phyloP scores from a whole-genome alignment of 2,113 vertebrate species.

The Abramis brama region DNA sequence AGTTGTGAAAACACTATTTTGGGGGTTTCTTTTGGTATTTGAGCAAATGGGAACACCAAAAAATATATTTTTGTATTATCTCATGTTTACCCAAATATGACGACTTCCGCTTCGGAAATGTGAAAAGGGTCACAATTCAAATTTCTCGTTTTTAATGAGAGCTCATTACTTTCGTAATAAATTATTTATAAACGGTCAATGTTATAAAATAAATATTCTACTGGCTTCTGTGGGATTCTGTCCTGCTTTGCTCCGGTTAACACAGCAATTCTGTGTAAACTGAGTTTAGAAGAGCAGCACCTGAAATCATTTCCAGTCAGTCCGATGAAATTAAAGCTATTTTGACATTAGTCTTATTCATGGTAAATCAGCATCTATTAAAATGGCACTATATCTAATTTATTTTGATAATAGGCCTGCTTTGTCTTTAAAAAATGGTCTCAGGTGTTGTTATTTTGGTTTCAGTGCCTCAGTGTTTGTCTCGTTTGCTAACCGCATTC shows the following conservation, averaged over 20 bases:
- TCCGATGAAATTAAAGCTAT: not conserved
- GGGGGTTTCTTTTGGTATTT: too few relatives aligned
- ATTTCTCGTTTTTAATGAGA: not conserved
- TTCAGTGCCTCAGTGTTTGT: not conserved
- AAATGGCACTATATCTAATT: not conserved
- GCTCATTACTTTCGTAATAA: not conserved
- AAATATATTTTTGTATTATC: too few relatives aligned
- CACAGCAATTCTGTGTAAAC: not conserved
- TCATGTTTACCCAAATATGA: too few relatives aligned
- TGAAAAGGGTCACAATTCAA: too few relatives aligned
- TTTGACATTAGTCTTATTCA: not conserved
- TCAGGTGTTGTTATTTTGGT: not conserved
- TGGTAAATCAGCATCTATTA: not conserved
- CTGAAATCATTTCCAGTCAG: slow-evolving; percentile 1
- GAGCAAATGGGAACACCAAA: too few relatives aligned
- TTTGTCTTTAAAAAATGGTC: not conserved
- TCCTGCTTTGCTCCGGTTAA: not conserved
- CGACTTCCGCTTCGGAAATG: too few relatives aligned
- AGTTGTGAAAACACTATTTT: too few relatives aligned
- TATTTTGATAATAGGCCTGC: not conserved
- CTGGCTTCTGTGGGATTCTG: not conserved
- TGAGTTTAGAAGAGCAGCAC: not conserved
- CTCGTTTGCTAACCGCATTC: not conserved
- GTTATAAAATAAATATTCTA: not conserved
- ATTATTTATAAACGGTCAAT: not conserved